These are phyloP conservation scores for Porites lobata DNA, from an alignment of 92 coral and sea anemone species.

Conservation along the genomic window DNA sequence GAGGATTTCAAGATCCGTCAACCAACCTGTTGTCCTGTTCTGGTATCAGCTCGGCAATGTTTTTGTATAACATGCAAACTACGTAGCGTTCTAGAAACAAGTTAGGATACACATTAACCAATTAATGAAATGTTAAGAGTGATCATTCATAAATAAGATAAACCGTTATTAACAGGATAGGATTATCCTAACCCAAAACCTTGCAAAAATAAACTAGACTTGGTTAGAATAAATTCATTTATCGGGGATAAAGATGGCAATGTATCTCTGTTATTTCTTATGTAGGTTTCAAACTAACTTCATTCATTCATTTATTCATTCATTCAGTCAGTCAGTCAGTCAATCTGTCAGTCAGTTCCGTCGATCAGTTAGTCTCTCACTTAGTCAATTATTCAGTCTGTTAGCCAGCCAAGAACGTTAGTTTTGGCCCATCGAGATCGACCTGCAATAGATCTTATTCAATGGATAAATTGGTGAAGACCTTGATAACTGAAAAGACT, in stretches of 20 bases:
- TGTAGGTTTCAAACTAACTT: no score
- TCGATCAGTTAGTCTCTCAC: not conserved
- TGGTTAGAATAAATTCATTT: no score
- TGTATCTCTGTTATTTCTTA: no score
- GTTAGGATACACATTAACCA: not conserved
- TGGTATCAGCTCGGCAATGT: conserved; percentile 11
- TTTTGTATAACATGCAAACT: conserved; percentile 33
- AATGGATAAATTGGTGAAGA: not conserved
- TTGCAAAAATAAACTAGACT: no score
- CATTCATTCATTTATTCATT: not conserved
- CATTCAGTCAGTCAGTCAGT: no score
- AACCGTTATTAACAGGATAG: no score
- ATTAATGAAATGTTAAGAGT: not conserved
- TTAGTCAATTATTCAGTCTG: not conserved
- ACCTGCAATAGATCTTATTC: no score
- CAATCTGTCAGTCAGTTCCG: no score
- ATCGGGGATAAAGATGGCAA: no score
- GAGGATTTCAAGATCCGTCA: not conserved
- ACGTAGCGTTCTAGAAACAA: conserved; percentile 2
- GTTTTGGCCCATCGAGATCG: no score
- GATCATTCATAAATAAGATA: not conserved
- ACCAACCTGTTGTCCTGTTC: not conserved
- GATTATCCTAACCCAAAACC: no score
- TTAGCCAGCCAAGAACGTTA: no score
- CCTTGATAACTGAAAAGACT: conserved; percentile 16